Base-by-base conservation (phyloP, 2,888 invertebrate genomes). In the Camponotus fellah region DNA sequence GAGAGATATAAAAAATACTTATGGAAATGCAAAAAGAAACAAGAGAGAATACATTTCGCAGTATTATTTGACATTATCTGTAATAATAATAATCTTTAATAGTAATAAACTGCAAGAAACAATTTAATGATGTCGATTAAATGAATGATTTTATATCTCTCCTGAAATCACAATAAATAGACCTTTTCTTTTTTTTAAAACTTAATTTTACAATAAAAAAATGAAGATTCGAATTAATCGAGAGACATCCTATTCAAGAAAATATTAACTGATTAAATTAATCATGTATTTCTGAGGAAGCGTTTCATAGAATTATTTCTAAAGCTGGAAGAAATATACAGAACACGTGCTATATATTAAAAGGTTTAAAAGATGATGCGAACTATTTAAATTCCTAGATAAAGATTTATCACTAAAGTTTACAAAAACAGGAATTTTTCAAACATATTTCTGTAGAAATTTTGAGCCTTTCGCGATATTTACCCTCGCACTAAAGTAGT, bases 401-500 rank as follows among this genome's bases (percentile, higher is more conserved):
- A 53, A 72, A 4, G n/a, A 10, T 34, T 21, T 71, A 21, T 21
- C 21, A 17, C 1, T 72, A 40, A 72, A 72, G 26, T 21, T 53
- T 37, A 26, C 26, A 26, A 2, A 26, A 26, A 26, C 3, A 14
- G 9, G 34, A 12, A 69, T 0, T 46, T 32, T 34, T n/a, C 14
- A 21, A 53, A 71, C 34, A 14, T n/a, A 64, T 10, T 56, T 71
- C 2, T 32, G 14, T 3, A 21, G 12, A 65, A 26, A 1, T 37
- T 9, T 65, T 12, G 9, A 43, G 43, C 10, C 40, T 14, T 69
- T 40, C 49, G 9, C 64, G 49, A 84, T 86, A 91, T 91, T 94
- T 94, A 94, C 94, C 94, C 94, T 92, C 66, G 88, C 86, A 64
- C 91, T 87, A 87, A 94, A 94, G 87, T 94, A 94, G 86, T 93